Percentiles rank a stretch among this genome's conserved stretches.
Conservation (phyloP, 2,888 invertebrate species). For the Andrena chrysosceles region DNA sequence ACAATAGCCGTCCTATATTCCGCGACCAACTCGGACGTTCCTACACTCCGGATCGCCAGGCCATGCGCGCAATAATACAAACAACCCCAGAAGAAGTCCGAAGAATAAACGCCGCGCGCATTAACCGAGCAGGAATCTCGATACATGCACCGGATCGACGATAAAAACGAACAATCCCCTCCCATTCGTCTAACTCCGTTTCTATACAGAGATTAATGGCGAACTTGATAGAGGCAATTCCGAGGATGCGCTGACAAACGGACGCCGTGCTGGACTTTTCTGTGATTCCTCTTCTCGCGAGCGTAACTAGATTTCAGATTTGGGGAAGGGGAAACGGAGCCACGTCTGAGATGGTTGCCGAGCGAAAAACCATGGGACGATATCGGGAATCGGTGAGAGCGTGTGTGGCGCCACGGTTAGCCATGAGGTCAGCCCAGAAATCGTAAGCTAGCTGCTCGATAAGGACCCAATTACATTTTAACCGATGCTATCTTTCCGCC, state of each 20-base stretch:
- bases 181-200: not conserved
- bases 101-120: conserved; percentile 17
- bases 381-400: conserved; percentile 17
- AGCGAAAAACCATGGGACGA: not conserved
- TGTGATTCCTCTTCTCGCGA: not conserved
- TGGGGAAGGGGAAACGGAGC: too few relatives aligned
- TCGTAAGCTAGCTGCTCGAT: conserved; percentile 71
- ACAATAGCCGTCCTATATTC: conserved; percentile 20
- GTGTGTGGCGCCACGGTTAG: conserved; percentile 38
- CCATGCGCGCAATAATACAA: conserved; percentile 13
- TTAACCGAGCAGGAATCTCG: not conserved
- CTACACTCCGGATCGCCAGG: conserved; percentile 11
- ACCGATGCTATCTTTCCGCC: conserved; percentile 68
- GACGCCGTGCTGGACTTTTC: conserved; percentile 3
- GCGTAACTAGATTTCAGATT: not conserved
- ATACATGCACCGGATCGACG: not conserved
- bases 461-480: conserved; percentile 80
- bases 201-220: conserved; percentile 32
- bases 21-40: not conserved
- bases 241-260: conserved; percentile 17
- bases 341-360: conserved; percentile 10
- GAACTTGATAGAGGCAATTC: conserved; percentile 23
- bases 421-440: conserved; percentile 38
- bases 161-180: conserved; percentile 4
- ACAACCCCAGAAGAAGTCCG: conserved; percentile 24